Evolutionary conservation across 2,888 invertebrate genomes (phyloP).

Genomic region (Trachelus stipa): DNA sequence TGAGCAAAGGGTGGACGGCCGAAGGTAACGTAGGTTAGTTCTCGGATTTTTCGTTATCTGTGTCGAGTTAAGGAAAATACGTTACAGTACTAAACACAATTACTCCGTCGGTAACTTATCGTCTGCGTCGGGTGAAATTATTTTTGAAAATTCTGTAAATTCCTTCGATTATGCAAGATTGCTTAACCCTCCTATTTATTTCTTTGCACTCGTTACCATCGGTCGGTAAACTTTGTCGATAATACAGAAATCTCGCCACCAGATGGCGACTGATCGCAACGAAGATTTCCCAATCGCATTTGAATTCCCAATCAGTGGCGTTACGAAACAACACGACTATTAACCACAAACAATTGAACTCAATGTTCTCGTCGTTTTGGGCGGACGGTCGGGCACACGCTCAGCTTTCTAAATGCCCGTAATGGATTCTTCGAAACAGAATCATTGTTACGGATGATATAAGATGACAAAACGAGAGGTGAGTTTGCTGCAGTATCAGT

Average conservation of each 20-base stretch:
- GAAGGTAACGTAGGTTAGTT: too few species aligned
- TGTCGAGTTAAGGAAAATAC: too few species aligned
- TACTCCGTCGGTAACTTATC: neutral
- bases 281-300: neutral
- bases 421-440: slow-evolving; percentile 42
- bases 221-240: neutral
- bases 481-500: too few species aligned
- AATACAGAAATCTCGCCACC: neutral
- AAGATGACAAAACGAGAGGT: neutral
- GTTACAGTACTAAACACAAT: neutral
- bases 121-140: neutral
- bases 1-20: too few species aligned
- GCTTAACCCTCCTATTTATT: too few species aligned
- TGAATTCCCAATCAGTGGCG: neutral
- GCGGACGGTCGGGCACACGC: slow-evolving; percentile 24
- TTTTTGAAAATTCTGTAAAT: neutral
- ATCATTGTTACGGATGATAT: slow-evolving; percentile 23
- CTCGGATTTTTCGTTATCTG: too few species aligned
- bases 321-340: slow-evolving; percentile 28
- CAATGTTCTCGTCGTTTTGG: neutral
- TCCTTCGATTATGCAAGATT: too few species aligned
- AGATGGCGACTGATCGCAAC: neutral
- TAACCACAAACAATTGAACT: slow-evolving; percentile 25
- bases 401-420: slow-evolving; percentile 33
- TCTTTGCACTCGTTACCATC: neutral